A percentile compares a stretch with the other conserved stretches of the same genome.
phyloP scores from a whole-genome alignment of 2,888 invertebrate genomes.

The Eristalis arbustorum region DNA sequence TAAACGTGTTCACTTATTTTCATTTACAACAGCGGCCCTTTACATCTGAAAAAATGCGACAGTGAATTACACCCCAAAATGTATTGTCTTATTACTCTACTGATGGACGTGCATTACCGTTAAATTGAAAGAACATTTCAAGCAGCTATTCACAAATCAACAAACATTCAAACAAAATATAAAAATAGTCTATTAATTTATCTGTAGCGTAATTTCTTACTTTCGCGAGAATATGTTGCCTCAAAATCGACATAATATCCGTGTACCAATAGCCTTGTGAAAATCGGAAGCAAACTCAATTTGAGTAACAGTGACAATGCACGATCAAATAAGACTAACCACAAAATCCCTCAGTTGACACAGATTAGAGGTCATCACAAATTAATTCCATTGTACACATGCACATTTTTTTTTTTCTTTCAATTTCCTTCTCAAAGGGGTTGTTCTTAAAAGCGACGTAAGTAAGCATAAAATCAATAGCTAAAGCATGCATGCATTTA shows the following conservation, averaged over 20 bases:
- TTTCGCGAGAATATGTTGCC: slow-evolving; percentile 35
- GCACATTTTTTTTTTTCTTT: not conserved
- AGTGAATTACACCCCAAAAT: no score
- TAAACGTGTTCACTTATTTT: no score
- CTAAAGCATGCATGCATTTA: slow-evolving; percentile 22
- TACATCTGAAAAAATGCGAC: no score
- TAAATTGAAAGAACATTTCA: not conserved
- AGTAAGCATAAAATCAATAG: slow-evolving; percentile 58
- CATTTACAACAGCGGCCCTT: no score
- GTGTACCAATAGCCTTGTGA: not conserved
- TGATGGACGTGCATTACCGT: no score
- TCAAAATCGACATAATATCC: slow-evolving; percentile 28
- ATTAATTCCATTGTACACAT: slow-evolving; percentile 36
- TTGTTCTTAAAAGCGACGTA: slow-evolving; percentile 37
- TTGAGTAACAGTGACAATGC: slow-evolving; percentile 21
- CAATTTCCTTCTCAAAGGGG: slow-evolving; percentile 23
- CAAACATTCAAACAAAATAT: not conserved
- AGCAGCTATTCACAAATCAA: not conserved
- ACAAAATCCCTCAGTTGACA: slow-evolving; percentile 15
- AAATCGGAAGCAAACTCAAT: not conserved
- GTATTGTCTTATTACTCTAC: no score
- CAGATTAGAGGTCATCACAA: slow-evolving; percentile 47
- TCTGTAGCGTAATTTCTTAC: not conserved
- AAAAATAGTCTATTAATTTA: not conserved
- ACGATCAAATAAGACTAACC: slow-evolving; percentile 42